These are phyloP conservation scores for Sebastes umbrosus DNA, from an alignment of 2,797 vertebrate species.

Conservation along the genomic window DNA sequence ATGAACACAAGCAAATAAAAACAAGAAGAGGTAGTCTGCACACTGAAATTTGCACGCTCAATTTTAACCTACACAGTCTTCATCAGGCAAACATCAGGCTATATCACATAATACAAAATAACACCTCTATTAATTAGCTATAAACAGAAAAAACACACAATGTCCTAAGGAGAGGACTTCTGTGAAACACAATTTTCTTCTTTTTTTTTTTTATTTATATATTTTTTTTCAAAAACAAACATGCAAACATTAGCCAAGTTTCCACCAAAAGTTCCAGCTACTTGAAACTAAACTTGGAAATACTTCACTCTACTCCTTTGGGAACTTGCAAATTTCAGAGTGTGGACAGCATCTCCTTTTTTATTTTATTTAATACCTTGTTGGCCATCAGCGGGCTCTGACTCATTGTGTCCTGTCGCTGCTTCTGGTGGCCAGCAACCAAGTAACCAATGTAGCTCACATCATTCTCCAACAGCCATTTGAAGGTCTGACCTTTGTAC, in stretches of 20 bases:
- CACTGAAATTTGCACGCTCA: neutral
- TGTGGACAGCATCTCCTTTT: neutral
- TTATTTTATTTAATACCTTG: constrained; percentile 13
- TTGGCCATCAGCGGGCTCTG: neutral
- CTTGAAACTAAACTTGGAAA: neutral
- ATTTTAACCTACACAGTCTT: no score
- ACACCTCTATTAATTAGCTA: no score
- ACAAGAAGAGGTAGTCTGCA: neutral
- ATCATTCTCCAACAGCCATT: constrained; percentile 43
- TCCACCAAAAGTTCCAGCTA: no score
- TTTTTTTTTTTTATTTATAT: no score
- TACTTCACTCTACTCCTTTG: no score
- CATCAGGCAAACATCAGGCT: no score
- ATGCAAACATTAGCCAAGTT: no score
- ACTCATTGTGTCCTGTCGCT: rapidly evolving
- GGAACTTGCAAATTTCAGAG: neutral
- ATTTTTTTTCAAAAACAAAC: no score
- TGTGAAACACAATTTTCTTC: no score
- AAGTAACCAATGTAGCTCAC: rapidly evolving
- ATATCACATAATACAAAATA: no score
- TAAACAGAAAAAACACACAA: no score
- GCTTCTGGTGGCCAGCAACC: rapidly evolving
- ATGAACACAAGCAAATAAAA: neutral
- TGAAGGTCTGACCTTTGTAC: constrained; percentile 16
- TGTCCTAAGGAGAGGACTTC: no score